Percentiles rank a stretch among this genome's conserved stretches.
Evolutionary conservation across 1,140 invertebrate species (phyloP).

Genomic region (Cataglyphis hispanica): DNA sequence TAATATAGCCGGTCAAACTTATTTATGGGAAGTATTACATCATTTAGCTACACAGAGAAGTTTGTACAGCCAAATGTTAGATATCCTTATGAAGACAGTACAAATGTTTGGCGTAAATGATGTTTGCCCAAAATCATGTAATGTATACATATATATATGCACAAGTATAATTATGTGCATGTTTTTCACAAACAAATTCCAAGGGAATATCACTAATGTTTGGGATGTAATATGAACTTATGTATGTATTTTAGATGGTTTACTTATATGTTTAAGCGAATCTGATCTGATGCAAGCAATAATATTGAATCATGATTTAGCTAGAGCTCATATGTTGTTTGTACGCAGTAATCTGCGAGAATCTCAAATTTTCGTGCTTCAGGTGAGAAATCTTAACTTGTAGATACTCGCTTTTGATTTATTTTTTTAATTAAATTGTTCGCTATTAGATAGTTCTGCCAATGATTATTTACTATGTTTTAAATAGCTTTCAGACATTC

Average conservation of each 20-base stretch:
- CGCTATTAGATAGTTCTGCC: no score
- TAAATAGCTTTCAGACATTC: no score
- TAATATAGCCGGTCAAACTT: constrained; percentile 89
- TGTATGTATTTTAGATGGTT: constrained; percentile 80
- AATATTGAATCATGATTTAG: constrained; percentile 82
- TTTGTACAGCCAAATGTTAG: constrained; percentile 87
- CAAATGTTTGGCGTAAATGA: constrained; percentile 76
- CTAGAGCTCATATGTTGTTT: constrained; percentile 83
- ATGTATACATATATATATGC: constrained; percentile 34
- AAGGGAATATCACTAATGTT: not conserved
- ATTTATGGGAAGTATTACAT: constrained; percentile 88
- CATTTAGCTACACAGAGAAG: constrained; percentile 88
- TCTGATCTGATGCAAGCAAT: constrained; percentile 84
- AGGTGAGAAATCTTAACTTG: constrained; percentile 73
- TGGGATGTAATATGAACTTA: not conserved
- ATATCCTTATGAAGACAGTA: constrained; percentile 84
- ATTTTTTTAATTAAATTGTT: no score
- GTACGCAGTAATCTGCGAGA: constrained; percentile 81
- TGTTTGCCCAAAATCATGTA: constrained; percentile 72
- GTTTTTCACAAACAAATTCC: not conserved
- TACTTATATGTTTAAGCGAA: constrained; percentile 86
- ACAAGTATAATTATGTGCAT: not conserved
- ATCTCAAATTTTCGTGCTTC: constrained; percentile 83
- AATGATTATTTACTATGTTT: no score
- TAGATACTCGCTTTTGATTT: not conserved